Evolutionary conservation across 2,888 invertebrate genomes (phyloP), one percentile per base, ranked within the genome.

Genomic region (Pterostichus niger): DNA sequence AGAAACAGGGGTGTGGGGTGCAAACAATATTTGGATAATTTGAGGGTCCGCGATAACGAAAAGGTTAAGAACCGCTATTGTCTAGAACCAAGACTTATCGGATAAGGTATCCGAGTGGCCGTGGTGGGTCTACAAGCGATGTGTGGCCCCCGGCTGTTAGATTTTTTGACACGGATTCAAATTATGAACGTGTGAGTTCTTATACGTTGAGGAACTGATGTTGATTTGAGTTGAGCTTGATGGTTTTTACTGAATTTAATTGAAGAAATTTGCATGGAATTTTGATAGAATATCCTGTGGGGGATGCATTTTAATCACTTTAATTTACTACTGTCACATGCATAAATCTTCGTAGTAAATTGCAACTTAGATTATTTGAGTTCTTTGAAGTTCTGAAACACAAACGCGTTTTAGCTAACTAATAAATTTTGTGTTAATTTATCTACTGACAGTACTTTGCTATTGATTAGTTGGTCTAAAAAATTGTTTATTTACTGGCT

Each of bases 201-300:
- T 17, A 17, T 15, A 54, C 13, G 15, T 54, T 40, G 40, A 9
- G 13, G 17, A 59, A 31, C 59, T 40, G 7, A 40, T 7, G 40
- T 11, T 54, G n/a, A 15, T n/a, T 15, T 54, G 6, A 15, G 54
- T n/a, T 54, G 10, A 15, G 54, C 15, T 54, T 54, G 54, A 15
- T n/a, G 54, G n/a, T 15, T 54, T 54, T 54, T 54, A n/a, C 54
- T 54, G 17, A 13, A 68, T 31, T 68, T 68, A 35, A 40, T 68
- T 68, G 68, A 68, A 40, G 40, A 59, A 54, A 68, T 68, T 68
- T 68, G 68, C 68, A 68, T 68, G 17, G 35, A 68, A 68, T 40
- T 68, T 68, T 40, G 35, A 59, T 31, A 59, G 59, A 31, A 59
- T 40, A 59, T 24, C 11, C 59, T 59, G 11, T 24, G 11, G 59